Conservation (phyloP, 2,113 vertebrate species). For the Lasiurus borealis region DNA sequence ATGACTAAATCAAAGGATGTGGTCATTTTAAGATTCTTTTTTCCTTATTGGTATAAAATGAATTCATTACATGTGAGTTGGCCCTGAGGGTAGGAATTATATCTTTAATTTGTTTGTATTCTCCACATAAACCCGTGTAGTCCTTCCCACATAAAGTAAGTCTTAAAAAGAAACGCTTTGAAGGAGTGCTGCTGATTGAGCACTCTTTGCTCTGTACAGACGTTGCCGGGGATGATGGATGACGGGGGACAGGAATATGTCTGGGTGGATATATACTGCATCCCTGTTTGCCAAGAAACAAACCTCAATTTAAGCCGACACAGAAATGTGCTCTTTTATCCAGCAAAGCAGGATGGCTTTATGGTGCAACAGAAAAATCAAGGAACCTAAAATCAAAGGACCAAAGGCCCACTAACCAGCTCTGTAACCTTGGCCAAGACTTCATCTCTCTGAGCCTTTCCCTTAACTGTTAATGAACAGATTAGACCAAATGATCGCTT, state of each 20-base stretch:
- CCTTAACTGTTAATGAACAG: not conserved
- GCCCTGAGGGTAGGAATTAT: not conserved
- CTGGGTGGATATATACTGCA: not conserved
- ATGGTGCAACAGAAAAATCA: not conserved
- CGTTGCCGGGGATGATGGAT: not conserved
- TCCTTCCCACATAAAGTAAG: not conserved
- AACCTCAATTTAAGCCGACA: not conserved
- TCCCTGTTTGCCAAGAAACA: not conserved
- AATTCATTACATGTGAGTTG: not conserved
- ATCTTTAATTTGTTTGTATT: conserved; percentile 4
- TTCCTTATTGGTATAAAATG: not conserved
- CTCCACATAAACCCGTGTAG: not conserved
- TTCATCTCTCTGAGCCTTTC: not conserved
- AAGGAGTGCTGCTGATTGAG: not conserved
- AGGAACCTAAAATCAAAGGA: not conserved
- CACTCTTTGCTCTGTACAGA: not conserved
- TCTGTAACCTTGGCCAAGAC: not conserved
- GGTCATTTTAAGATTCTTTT: not conserved
- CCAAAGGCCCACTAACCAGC: not conserved
- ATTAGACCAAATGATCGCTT: not conserved
- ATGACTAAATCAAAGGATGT: conserved; percentile 7
- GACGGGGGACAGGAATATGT: not conserved
- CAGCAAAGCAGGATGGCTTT: not conserved
- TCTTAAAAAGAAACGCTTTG: not conserved
- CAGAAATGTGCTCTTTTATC: not conserved